Conservation (phyloP, 2,113 vertebrate genomes). For the Oncorhynchus keta region DNA sequence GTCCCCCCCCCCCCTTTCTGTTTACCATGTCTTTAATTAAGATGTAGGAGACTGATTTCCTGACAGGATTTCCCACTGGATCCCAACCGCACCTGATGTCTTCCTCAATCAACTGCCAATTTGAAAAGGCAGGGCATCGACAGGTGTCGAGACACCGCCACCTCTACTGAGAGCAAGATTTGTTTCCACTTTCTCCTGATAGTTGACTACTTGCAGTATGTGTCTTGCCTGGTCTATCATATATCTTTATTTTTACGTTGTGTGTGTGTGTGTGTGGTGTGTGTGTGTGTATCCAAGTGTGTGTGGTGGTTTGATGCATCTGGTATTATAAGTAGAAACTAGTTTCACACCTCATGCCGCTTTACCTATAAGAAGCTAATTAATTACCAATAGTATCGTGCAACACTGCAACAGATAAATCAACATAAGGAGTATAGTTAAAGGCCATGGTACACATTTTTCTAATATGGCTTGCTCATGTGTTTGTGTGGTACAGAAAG, state of each 20-base stretch:
- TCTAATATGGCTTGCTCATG: too few relatives aligned
- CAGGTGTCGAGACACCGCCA: neutral
- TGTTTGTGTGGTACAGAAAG: too few relatives aligned
- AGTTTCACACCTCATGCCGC: too few relatives aligned
- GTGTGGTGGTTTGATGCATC: neutral
- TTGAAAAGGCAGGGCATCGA: neutral
- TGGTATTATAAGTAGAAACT: neutral
- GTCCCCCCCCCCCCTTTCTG: neutral
- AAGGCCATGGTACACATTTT: neutral
- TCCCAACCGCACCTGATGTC: neutral
- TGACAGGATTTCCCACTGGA: neutral
- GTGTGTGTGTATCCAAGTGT: neutral
- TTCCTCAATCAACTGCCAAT: slow-evolving; percentile 1
- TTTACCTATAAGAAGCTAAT: neutral
- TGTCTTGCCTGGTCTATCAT: too few relatives aligned
- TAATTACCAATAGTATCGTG: neutral
- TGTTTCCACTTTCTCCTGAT: neutral
- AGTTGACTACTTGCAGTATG: too few relatives aligned
- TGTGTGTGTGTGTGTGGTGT: neutral
- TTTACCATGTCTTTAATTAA: slow-evolving; percentile 1
- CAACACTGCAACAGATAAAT: neutral
- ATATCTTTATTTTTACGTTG: too few relatives aligned
- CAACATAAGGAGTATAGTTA: neutral
- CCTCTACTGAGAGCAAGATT: neutral
- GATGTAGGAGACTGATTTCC: slow-evolving; percentile 13